Percentiles rank a stretch among this genome's conserved stretches.
Evolutionary conservation across 2,888 invertebrate species (phyloP).

Genomic region (Hypolimnas misippus): DNA sequence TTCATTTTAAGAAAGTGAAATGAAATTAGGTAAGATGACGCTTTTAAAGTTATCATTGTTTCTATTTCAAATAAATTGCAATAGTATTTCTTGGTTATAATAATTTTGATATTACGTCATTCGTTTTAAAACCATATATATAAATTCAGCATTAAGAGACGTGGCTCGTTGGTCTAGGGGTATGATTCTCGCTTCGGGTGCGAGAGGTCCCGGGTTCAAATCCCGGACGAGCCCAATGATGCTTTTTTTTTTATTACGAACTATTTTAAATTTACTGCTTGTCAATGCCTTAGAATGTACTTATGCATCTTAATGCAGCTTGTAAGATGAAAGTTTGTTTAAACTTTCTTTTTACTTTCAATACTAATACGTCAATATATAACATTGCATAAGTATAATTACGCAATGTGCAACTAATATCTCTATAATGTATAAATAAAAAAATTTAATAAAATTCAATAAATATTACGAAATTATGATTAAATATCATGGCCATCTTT

Average conservation of each 20-base stretch:
- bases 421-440: too few relatives aligned
- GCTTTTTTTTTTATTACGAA: slow-evolving; percentile 14
- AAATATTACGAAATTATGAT: too few relatives aligned
- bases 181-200: slow-evolving; percentile 70
- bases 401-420: not conserved
- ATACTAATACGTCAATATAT: not conserved
- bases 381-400: too few relatives aligned
- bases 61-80: not conserved
- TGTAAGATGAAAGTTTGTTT: not conserved
- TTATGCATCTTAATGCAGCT: not conserved
- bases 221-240: slow-evolving; percentile 81
- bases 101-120: slow-evolving; percentile 15
- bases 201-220: slow-evolving; percentile 85
- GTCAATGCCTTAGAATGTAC: not conserved
- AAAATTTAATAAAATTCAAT: too few relatives aligned
- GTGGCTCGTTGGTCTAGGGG: slow-evolving; percentile 64
- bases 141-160: slow-evolving; percentile 46
- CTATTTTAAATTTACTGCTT: not conserved
- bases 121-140: not conserved
- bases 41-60: not conserved
- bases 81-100: not conserved
- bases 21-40: too few relatives aligned
- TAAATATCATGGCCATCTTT: too few relatives aligned
- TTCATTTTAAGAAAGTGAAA: too few relatives aligned
- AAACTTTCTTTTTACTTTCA: slow-evolving; percentile 9